Evolutionary conservation across 1,140 invertebrate species (phyloP).

Genomic region (Prorops nasuta): DNA sequence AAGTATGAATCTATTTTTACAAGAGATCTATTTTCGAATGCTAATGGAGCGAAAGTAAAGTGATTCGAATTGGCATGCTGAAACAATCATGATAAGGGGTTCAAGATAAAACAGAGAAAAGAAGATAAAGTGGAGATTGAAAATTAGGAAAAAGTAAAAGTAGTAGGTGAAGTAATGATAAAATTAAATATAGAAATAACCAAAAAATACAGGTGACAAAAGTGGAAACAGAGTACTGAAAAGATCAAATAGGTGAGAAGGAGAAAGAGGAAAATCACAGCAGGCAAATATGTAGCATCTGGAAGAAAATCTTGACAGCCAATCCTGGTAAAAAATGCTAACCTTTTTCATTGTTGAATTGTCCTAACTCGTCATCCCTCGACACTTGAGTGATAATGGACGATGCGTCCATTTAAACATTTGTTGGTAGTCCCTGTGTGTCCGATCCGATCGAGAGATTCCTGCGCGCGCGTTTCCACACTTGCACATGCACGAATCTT

Average conservation of each 20-base stretch:
- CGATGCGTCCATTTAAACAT: constrained; percentile 95
- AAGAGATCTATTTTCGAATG: too few relatives aligned
- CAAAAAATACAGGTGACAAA: constrained; percentile 12
- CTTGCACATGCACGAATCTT: too few relatives aligned
- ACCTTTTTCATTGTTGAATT: constrained; percentile 93
- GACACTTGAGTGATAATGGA: constrained; percentile 97
- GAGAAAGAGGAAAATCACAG: background rate
- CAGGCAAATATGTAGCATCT: constrained; percentile 34
- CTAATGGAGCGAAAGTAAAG: background rate
- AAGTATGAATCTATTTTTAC: background rate
- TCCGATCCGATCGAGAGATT: constrained; percentile 42
- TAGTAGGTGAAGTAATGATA: background rate
- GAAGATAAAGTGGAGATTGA: background rate
- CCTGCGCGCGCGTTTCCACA: constrained; percentile 46
- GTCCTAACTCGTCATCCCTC: constrained; percentile 85
- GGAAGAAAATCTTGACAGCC: constrained; percentile 25
- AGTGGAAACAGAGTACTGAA: constrained; percentile 2
- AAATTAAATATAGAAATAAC: background rate
- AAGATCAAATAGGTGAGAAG: background rate
- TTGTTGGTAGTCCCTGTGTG: constrained; percentile 56
- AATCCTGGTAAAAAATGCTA: constrained; percentile 46
- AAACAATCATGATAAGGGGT: too few relatives aligned
- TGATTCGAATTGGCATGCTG: background rate
- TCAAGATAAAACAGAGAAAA: background rate
- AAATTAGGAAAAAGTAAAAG: constrained; percentile 1